phyloP scores from a whole-genome alignment of 2,113 vertebrate species.

The Oreochromis aureus region DNA sequence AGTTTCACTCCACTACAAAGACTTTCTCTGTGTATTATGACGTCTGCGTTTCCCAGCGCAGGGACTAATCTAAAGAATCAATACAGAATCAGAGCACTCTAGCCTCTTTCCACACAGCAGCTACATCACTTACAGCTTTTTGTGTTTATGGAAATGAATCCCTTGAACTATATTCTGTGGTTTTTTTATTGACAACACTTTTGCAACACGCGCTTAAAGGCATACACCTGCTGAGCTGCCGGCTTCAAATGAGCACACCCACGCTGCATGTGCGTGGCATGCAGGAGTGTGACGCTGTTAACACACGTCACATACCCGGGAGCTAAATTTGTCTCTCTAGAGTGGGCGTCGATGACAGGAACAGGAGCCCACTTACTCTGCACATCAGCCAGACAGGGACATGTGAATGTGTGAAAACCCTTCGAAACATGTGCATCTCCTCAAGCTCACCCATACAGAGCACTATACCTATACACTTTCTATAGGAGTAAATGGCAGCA shows the following conservation, averaged over 20 bases:
- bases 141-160: neutral
- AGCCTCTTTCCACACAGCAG: neutral
- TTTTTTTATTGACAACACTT: neutral
- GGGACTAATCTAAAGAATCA: neutral
- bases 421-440: neutral
- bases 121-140: neutral
- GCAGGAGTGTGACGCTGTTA: neutral
- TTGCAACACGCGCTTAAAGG: neutral
- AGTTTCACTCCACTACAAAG: neutral
- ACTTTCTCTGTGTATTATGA: neutral
- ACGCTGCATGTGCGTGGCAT: neutral
- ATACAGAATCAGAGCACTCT: neutral
- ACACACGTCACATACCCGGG: conserved; percentile 1
- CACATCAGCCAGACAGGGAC: neutral
- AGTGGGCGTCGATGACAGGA: conserved; percentile 8
- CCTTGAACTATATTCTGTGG: neutral
- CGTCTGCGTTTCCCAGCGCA: neutral
- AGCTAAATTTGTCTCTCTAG: conserved; percentile 14
- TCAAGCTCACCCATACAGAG: neutral
- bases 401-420: neutral
- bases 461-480: neutral
- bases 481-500: neutral
- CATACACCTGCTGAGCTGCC: neutral
- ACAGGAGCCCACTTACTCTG: neutral
- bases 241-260: neutral